Evolutionary conservation across 1,140 invertebrate genomes (phyloP), one percentile per base, ranked within the genome.

Genomic region (Prorops nasuta): DNA sequence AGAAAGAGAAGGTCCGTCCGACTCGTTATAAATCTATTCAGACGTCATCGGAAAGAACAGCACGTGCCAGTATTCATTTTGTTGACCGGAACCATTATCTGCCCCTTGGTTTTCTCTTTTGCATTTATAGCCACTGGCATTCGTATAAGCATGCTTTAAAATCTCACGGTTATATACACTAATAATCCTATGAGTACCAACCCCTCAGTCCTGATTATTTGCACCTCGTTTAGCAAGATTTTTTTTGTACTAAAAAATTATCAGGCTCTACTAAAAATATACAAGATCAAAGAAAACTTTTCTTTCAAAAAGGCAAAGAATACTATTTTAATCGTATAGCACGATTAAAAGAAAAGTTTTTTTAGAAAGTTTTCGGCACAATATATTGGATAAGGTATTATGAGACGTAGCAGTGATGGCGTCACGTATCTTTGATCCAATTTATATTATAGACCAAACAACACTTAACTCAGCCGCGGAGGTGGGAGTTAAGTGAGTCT

Each of bases 21-120:
- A 65, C 72, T 77, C 72, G 72, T 77, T 76, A 77, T 72, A 76
- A 77, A 66, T 74, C 75, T 72, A 77, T 77, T 77, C 73, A 77
- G 68, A 75, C 66, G 24, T 4, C 64, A 69, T 63, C 69, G 64
- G 64, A 67, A 73, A 69, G 66, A 68, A 69, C 64, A 57, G 57
- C 64, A 71, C 73, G 73, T 75, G 69, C 69, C 70, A 66, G 69
- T 70, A 75, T 76, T 75, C 68, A 71, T 72, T 70, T 69, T 64
- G 60, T 68, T 67, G 70, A 75, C 67, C 72, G 68, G 63, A 70
- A 74, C 63, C 64, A 70, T 68, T 68, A 68, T 59, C 60, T 55
- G 51, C 44, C 60, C 54, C 58, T 53, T 56, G 32, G 45, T 22
- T 49, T 32, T 34, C 22, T 42, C 31, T 45, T 16, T 16, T 3